Conservation (phyloP, 64 coral and sea anemone species). For the Stichodactyla mertensii region DNA sequence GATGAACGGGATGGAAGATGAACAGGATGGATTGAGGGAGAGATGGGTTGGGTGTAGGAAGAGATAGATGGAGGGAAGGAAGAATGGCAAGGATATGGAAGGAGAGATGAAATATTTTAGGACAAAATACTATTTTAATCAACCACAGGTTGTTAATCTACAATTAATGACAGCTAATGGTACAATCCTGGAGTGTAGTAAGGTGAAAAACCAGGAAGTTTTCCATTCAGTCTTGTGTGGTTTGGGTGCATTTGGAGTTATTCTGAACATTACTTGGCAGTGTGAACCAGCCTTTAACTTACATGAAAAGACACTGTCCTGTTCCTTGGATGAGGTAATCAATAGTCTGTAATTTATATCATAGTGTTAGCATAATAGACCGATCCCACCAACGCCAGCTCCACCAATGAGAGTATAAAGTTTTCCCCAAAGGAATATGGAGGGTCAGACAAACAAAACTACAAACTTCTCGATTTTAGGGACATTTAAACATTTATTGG, state of each 20-base stretch:
- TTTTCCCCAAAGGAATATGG: no score
- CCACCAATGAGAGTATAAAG: no score
- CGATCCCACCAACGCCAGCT: no score
- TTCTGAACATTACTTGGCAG: constrained; percentile 86
- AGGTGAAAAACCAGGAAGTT: constrained; percentile 57
- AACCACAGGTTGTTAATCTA: constrained; percentile 58
- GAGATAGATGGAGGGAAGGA: no score
- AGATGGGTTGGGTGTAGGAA: no score
- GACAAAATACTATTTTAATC: background rate
- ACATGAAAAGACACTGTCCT: constrained; percentile 21
- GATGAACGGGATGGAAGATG: no score
- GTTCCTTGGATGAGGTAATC: constrained; percentile 64
- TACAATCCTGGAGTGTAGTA: constrained; percentile 68
- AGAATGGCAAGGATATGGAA: no score
- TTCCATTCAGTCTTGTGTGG: constrained; percentile 68
- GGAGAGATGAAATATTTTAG: no score
- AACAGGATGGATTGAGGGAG: no score
- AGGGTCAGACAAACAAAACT: no score
- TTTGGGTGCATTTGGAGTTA: constrained; percentile 77
- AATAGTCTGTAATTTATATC: background rate
- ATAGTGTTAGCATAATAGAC: background rate
- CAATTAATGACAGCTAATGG: constrained; percentile 72
- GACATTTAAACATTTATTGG: no score
- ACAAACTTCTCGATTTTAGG: no score
- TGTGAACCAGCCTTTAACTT: constrained; percentile 80